These are phyloP conservation scores for Orestias chungarensis DNA, from an alignment of 2,797 vertebrate species.

Conservation along the genomic window DNA sequence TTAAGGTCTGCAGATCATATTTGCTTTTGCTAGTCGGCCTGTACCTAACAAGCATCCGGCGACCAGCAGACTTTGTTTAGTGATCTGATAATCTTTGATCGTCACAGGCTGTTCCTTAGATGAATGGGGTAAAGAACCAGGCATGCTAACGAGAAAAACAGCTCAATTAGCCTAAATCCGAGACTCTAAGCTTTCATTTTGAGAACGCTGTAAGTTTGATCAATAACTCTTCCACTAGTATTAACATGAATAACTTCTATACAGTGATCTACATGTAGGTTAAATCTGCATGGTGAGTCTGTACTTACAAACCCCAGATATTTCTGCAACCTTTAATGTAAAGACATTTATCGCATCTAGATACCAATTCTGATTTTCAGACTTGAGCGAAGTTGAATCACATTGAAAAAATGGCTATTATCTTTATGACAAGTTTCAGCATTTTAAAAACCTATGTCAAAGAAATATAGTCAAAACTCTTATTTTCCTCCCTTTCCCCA, in stretches of 20 bases:
- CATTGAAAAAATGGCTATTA: too few species aligned
- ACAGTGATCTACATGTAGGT: background rate
- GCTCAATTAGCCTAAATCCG: too few species aligned
- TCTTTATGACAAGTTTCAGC: background rate
- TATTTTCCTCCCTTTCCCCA: background rate
- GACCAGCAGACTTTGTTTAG: conserved; percentile 1
- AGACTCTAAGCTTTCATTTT: background rate
- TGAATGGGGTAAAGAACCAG: background rate
- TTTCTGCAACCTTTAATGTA: background rate
- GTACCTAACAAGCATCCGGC: background rate
- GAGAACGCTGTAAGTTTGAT: background rate
- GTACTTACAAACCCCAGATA: background rate
- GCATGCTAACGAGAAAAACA: background rate
- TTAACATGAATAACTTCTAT: background rate
- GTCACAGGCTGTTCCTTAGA: background rate
- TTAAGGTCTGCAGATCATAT: conserved; percentile 10
- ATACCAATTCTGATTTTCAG: background rate
- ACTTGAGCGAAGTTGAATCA: background rate
- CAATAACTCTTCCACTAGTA: background rate
- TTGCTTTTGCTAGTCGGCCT: conserved; percentile 10
- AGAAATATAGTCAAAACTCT: background rate
- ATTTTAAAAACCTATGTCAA: background rate
- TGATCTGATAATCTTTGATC: background rate
- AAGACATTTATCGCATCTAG: background rate
- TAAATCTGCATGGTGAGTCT: background rate